phyloP scores from a whole-genome alignment of 2,888 invertebrate genomes.

The Epicampocera succincta region DNA sequence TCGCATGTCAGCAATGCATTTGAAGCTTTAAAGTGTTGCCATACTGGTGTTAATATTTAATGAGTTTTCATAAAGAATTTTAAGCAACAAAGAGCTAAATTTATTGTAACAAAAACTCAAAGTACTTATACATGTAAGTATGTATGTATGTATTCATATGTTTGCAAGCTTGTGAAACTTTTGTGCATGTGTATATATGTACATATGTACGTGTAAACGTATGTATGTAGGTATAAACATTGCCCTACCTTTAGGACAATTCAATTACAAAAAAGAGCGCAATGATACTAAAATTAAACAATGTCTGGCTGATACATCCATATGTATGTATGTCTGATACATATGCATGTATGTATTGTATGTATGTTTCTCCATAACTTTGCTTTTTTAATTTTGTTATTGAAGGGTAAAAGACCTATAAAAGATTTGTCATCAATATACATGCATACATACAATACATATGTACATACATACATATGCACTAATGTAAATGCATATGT shows the following conservation, averaged over 20 bases:
- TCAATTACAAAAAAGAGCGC: conserved; percentile 19
- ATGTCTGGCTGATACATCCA: conserved; percentile 28
- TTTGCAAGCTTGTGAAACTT: not conserved
- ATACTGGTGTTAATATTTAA: conserved; percentile 35
- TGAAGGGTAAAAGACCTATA: conserved; percentile 2
- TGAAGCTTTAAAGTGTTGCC: conserved; percentile 15
- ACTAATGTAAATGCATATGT: too few relatives aligned
- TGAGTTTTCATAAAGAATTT: not conserved
- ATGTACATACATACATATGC: too few relatives aligned
- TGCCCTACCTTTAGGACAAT: conserved; percentile 45
- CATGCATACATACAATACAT: not conserved
- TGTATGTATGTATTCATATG: too few relatives aligned
- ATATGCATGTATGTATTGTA: too few relatives aligned
- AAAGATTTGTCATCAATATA: conserved; percentile 17
- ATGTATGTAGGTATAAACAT: not conserved
- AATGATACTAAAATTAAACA: conserved; percentile 37
- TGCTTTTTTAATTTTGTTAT: not conserved
- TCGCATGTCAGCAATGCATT: not conserved
- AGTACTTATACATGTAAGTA: not conserved
- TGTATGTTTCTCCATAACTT: too few relatives aligned
- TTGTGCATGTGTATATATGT: too few relatives aligned
- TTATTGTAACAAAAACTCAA: conserved; percentile 5
- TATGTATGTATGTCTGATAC: too few relatives aligned
- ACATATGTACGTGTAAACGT: too few relatives aligned
- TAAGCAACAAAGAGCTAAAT: not conserved